Evolutionary conservation across 2,797 vertebrate species (phyloP).

Genomic region (Lepus oiostolus): DNA sequence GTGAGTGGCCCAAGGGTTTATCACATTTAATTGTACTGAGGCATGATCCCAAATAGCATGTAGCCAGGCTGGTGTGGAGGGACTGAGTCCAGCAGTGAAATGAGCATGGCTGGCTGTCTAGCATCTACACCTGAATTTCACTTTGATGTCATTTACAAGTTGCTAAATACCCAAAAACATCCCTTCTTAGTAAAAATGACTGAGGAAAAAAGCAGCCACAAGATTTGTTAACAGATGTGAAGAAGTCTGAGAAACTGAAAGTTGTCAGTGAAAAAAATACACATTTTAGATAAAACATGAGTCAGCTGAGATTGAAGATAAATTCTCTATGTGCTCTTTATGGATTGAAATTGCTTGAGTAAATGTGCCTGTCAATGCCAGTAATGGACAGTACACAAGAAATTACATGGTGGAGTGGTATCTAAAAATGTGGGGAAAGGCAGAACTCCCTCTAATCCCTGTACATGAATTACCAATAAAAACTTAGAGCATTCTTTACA

Average conservation of each 20-base stretch:
- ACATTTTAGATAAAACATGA: slow-evolving; percentile 31
- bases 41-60: not conserved
- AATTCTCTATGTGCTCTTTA: not conserved
- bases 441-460: not conserved
- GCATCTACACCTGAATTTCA: slow-evolving; percentile 9
- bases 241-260: slow-evolving; percentile 20
- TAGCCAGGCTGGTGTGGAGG: not conserved
- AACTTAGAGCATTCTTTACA: not conserved
- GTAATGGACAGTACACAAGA: not conserved
- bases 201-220: not conserved
- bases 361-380: not conserved
- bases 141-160: slow-evolving; percentile 37
- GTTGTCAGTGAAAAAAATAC: slow-evolving; percentile 26
- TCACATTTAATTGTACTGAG: not conserved
- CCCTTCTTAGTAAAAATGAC: slow-evolving; percentile 51
- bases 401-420: not conserved
- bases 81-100: not conserved
- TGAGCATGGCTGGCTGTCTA: not conserved
- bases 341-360: not conserved
- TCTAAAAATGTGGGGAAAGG: not conserved
- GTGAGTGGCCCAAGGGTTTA: not conserved
- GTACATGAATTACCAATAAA: slow-evolving; percentile 39
- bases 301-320: not conserved
- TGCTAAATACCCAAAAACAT: slow-evolving; percentile 12
- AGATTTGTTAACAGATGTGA: slow-evolving; percentile 31